These are phyloP conservation scores for Rhinatrema bivittatum DNA, from an alignment of 2,797 vertebrate genomes.

Conservation along the genomic window DNA sequence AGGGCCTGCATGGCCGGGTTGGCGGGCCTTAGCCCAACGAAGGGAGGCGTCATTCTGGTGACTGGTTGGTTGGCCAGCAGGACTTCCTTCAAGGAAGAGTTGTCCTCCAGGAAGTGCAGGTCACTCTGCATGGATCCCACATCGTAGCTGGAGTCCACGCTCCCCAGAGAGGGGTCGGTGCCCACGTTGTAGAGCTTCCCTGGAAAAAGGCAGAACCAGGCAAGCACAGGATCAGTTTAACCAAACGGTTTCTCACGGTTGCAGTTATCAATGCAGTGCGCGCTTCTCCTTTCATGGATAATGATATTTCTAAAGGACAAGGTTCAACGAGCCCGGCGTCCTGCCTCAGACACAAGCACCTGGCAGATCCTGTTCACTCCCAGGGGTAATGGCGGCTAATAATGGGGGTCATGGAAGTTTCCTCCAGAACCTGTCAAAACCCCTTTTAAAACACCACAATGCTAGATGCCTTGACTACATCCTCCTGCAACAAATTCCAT, in stretches of 20 bases:
- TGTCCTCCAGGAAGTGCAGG: slow-evolving; percentile 74
- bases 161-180: slow-evolving; percentile 83
- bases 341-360: too few species aligned
- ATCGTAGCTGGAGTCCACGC: slow-evolving; percentile 84
- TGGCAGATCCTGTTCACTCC: too few species aligned
- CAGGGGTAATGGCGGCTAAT: too few species aligned
- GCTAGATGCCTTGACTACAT: too few species aligned
- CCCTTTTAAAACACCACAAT: too few species aligned
- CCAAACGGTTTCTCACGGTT: neutral
- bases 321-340: too few species aligned
- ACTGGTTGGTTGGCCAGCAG: slow-evolving; percentile 61
- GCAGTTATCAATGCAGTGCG: neutral
- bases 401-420: too few species aligned
- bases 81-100: slow-evolving; percentile 69
- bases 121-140: slow-evolving; percentile 86
- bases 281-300: too few species aligned
- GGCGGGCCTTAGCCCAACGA: slow-evolving; percentile 73
- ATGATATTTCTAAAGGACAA: too few species aligned
- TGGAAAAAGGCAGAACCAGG: slow-evolving; percentile 36
- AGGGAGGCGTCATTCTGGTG: slow-evolving; percentile 57
- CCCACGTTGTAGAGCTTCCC: slow-evolving; percentile 80
- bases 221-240: neutral
- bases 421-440: too few species aligned
- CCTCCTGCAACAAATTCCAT: too few species aligned
- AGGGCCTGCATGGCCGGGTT: slow-evolving; percentile 86